phyloP scores from a whole-genome alignment of 2,888 invertebrate species.

The Ophion costatus region DNA sequence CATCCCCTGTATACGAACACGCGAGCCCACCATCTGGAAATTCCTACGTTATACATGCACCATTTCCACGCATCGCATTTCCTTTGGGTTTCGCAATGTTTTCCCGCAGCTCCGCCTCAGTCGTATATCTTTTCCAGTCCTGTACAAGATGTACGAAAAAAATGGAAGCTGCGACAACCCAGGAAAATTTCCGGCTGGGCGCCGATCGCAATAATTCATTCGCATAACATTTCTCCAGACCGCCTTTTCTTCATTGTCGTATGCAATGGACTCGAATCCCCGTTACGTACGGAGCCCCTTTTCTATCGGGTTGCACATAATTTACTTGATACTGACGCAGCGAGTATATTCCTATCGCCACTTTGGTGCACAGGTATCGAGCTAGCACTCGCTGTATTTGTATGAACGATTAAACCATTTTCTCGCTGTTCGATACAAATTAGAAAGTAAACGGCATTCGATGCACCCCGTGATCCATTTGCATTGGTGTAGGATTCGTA shows the following conservation, averaged over 20 bases:
- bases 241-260: neutral
- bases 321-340: neutral
- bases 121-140: neutral
- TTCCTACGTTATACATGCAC: neutral
- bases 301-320: neutral
- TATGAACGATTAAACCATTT: neutral
- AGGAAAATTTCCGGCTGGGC: slow-evolving; percentile 2
- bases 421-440: neutral
- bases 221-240: neutral
- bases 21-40: neutral
- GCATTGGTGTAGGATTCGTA: neutral
- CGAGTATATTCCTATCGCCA: neutral
- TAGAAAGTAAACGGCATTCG: neutral
- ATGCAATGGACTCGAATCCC: neutral
- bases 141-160: slow-evolving; percentile 1
- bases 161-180: neutral
- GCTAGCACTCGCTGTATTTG: neutral
- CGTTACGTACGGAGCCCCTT: neutral
- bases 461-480: neutral
- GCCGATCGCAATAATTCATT: slow-evolving; percentile 3
- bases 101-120: neutral
- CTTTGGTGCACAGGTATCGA: neutral
- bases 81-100: neutral
- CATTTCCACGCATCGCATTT: slow-evolving; percentile 5
- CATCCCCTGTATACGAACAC: neutral